Evolutionary conservation across 2,888 invertebrate species (phyloP).

Genomic region (Parnassius orleans): DNA sequence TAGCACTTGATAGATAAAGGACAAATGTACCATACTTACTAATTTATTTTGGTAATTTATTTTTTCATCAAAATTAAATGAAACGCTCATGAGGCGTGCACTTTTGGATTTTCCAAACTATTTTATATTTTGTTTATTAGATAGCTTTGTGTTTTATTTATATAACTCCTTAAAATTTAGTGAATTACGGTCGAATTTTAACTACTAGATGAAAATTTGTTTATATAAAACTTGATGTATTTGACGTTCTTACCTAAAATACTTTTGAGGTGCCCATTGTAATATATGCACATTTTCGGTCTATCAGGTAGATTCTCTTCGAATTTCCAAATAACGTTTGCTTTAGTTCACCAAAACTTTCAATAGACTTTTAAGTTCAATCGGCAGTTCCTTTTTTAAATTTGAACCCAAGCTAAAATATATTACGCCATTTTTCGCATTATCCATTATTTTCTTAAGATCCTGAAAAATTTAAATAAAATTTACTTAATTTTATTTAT

Average conservation of each 20-base stretch:
- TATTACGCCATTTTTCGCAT: constrained; percentile 59
- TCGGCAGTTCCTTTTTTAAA: constrained; percentile 53
- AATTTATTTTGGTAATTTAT: too few species aligned
- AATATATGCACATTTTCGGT: constrained; percentile 63
- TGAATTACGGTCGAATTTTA: too few species aligned
- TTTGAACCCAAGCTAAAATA: constrained; percentile 71
- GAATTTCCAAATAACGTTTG: constrained; percentile 72
- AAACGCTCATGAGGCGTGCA: too few species aligned
- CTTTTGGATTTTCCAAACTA: too few species aligned
- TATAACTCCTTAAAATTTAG: too few species aligned
- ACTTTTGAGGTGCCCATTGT: constrained; percentile 64
- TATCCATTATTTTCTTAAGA: constrained; percentile 55
- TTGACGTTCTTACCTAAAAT: constrained; percentile 37
- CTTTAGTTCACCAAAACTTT: constrained; percentile 53
- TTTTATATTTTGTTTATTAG: too few species aligned
- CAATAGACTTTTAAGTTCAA: constrained; percentile 44
- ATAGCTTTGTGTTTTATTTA: too few species aligned
- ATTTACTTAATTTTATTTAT: background rate
- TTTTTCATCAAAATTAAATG: too few species aligned
- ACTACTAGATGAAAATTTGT: too few species aligned
- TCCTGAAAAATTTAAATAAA: constrained; percentile 41
- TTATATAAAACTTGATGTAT: too few species aligned
- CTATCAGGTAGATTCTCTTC: constrained; percentile 49
- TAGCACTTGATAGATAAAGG: too few species aligned
- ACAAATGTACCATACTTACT: too few species aligned